Evolutionary conservation across 2,888 invertebrate species (phyloP), one percentile per base, ranked within the genome.

Genomic region (Drosophila kambysellisi): DNA sequence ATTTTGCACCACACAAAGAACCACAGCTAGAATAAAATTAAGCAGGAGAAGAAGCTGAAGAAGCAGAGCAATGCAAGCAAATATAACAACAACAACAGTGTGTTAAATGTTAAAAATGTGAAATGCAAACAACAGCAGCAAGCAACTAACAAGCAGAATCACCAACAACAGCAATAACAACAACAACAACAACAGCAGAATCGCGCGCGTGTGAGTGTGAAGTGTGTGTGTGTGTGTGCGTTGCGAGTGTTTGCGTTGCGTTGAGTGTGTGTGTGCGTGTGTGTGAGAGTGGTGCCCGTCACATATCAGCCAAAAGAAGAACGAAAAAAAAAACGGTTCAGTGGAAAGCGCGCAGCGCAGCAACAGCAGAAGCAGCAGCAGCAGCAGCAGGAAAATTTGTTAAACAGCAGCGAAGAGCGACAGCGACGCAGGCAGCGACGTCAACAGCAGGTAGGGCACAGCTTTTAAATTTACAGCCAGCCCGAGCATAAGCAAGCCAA

Each of bases 401-500:
- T 56, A 46, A 33, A 58, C 64, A 39, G 37, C 60, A 53, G 61
- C 68, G 53, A 70, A 20, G 32, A 65, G 39, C 51, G 48, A 37
- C 43, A 74, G 65, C 60, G 58, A 63, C 69, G 59, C 67, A 46
- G 61, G 65, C 81, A 79, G 74, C 76, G 81, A 79, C 67, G 83
- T 71, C 67, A 75, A 62, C 87, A 83, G 79, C 81, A 86, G 85
- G 87, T 85, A 85, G 79, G 85, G 83, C 81, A 64, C 79, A 66
- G 67, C 66, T 69, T 79, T 79, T 72, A 65, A 74, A 65, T 78
- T 76, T 83, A 83, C 82, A 88, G 79, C 62, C 80, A 88, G 82
- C 68, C 66, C 63, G 65, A 82, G 86, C 82, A 75, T 77, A 79
- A 4, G 17, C 53, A 41, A 50, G 50, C 75, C 8, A 46, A 76